These are phyloP conservation scores for Drosophila helvetica DNA, from an alignment of 2,888 invertebrate genomes.

Conservation along the genomic window DNA sequence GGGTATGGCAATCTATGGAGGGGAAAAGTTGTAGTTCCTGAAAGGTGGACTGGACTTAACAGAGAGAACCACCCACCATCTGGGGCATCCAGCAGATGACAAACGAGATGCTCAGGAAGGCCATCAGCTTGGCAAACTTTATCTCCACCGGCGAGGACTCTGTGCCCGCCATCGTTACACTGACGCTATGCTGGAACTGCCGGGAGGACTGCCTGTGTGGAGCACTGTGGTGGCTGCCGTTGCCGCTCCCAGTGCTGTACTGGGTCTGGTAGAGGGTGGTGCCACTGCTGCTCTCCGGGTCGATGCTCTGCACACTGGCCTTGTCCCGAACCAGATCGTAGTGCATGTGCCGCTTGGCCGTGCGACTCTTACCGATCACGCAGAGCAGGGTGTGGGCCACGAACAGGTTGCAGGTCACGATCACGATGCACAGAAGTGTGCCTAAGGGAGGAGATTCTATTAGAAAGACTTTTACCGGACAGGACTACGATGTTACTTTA, in stretches of 20 bases:
- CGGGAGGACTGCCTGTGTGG: constrained; percentile 47
- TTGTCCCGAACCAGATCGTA: constrained; percentile 82
- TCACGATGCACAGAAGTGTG: constrained; percentile 88
- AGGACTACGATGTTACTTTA: constrained; percentile 82
- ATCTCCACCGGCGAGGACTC: constrained; percentile 89
- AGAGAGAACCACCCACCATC: constrained; percentile 87
- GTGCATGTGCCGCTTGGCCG: constrained; percentile 78
- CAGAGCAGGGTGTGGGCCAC: constrained; percentile 89
- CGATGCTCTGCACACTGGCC: constrained; percentile 66
- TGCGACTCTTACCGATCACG: constrained; percentile 83
- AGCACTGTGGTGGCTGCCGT: constrained; percentile 34
- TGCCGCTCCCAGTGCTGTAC: constrained; percentile 38
- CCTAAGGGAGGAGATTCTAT: constrained; percentile 84
- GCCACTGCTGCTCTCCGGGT: constrained; percentile 79
- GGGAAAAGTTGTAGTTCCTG: constrained; percentile 2
- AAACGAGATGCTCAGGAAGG: constrained; percentile 91
- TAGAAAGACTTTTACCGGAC: not conserved
- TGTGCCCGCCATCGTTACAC: constrained; percentile 74
- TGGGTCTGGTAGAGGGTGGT: constrained; percentile 78
- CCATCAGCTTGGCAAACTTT: constrained; percentile 93
- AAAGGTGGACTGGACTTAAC: no score
- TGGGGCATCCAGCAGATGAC: constrained; percentile 95
- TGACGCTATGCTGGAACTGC: constrained; percentile 79
- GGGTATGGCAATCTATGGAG: constrained; percentile 87
- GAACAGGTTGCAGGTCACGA: constrained; percentile 92